Evolutionary conservation across 1,140 invertebrate species (phyloP), one percentile per base, ranked within the genome.

Genomic region (Luehdorfia chinensis): DNA sequence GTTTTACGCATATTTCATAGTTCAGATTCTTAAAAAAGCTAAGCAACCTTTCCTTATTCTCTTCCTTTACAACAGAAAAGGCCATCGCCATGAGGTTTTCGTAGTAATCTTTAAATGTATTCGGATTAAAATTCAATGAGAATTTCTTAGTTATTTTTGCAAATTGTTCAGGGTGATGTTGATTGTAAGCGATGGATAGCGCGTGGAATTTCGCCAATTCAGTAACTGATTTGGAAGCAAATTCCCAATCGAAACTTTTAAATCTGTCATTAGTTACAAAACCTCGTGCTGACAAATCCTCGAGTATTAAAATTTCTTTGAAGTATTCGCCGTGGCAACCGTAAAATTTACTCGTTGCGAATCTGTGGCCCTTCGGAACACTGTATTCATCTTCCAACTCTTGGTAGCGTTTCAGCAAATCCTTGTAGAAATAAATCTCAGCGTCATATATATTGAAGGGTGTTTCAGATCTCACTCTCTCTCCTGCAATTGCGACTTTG

Each of bases 361-460:
- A 12, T 37, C 58, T 61, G 11, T 73, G 14, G 7, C 70, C 48
- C 8, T 41, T 8, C 0, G 69, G 56, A 0, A 80, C 33, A 2
- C 51, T 45, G 12, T 72, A 9, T 9, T 54, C 47, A 0, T 61
- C 44, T 51, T 83, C 55, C 6, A 84, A 18, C 2, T 59, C 33
- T 41, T 60, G 39, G 21, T 72, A 80, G 5, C 44, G 51, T 3
- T 63, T 65, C 1, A 59, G 13, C 1, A 84, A 12, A 8, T 59
- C 48, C 0, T 47, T 74, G 39, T 80, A 84, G 34, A 61, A 55
- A 11, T 51, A 48, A 1, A 41, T 52, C 55, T 84, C 79, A 1
- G 45, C 62, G 5, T 67, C 55, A 31, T 52, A 81, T 4, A 75
- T 28, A 12, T 18, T 28, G 1, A 55, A 41, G 1, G 55, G 49